Conservation (phyloP, 1,140 invertebrate species). For the Euschistus heros region DNA sequence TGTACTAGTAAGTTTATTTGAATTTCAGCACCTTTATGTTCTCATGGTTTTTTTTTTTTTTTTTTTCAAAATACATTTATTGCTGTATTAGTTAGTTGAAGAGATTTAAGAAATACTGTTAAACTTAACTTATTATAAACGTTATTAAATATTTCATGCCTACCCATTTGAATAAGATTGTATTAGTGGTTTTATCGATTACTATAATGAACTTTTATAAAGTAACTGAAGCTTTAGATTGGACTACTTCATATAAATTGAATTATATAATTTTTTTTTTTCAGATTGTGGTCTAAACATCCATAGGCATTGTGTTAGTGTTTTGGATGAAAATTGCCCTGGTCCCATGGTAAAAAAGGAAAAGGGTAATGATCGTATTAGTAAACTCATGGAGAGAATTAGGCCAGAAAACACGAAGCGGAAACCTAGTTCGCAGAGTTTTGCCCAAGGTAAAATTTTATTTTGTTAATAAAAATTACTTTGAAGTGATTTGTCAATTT, state of each 20-base stretch:
- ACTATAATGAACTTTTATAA: neutral
- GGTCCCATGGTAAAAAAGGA: constrained; percentile 61
- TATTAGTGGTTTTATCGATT: neutral
- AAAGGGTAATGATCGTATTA: constrained; percentile 53
- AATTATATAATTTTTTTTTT: constrained; percentile 26
- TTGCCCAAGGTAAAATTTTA: constrained; percentile 38
- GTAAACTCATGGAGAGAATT: constrained; percentile 64
- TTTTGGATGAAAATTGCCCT: constrained; percentile 74
- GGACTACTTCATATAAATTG: too few species aligned
- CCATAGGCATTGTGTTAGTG: constrained; percentile 70
- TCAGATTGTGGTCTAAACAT: constrained; percentile 80
- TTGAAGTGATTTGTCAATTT: too few species aligned
- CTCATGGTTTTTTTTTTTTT: neutral
- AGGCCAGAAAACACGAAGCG: constrained; percentile 43
- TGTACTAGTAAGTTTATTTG: constrained; percentile 57
- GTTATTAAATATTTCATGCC: too few species aligned
- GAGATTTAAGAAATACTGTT: too few species aligned
- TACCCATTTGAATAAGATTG: neutral
- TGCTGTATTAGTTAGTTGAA: too few species aligned
- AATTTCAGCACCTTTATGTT: neutral
- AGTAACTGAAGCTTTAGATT: neutral
- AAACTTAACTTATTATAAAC: too few species aligned
- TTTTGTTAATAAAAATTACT: too few species aligned
- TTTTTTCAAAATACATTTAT: too few species aligned
- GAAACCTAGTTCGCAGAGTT: constrained; percentile 39